phyloP scores from a whole-genome alignment of 2,113 vertebrate species.

The Perccottus glenii region DNA sequence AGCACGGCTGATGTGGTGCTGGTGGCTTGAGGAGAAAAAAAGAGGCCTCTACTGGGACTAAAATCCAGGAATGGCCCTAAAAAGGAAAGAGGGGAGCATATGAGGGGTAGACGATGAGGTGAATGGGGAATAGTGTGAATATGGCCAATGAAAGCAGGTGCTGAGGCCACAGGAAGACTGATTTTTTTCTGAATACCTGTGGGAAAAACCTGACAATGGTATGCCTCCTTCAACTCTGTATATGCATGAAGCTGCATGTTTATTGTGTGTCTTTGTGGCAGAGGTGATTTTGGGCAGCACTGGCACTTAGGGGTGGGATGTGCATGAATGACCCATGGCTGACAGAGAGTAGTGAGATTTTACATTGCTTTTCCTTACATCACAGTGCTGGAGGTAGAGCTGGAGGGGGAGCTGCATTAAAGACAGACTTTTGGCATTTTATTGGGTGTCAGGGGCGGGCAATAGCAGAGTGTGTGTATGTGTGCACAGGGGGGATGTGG shows the following conservation, averaged over 20 bases:
- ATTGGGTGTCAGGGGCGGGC: conserved; percentile 14
- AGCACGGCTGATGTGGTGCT: conserved; percentile 36
- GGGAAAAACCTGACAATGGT: conserved; percentile 67
- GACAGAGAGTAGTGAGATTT: conserved; percentile 22
- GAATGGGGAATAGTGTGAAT: conserved; percentile 45
- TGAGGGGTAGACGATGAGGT: conserved; percentile 20
- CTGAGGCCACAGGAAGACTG: conserved; percentile 69
- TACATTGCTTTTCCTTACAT: conserved; percentile 31
- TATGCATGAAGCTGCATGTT: conserved; percentile 64
- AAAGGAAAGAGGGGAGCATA: conserved; percentile 51
- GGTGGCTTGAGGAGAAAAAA: conserved; percentile 54
- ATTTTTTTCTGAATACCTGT: conserved; percentile 55
- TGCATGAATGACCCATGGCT: conserved; percentile 17
- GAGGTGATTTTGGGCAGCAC: conserved; percentile 21
- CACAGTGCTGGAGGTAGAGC: conserved; percentile 29
- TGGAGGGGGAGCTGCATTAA: conserved; percentile 32
- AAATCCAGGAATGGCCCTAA: conserved; percentile 66
- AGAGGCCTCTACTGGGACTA: conserved; percentile 66
- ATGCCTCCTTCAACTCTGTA: conserved; percentile 68
- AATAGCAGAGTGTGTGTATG: background rate
- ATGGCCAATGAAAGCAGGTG: conserved; percentile 66
- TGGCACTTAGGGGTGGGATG: conserved; percentile 16
- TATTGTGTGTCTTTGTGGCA: conserved; percentile 41
- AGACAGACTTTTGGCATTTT: conserved; percentile 17
- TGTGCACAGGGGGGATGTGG: conserved; percentile 38